These are phyloP conservation scores for Oophaga pumilio DNA, from an alignment of 2,113 vertebrate genomes.

Conservation along the genomic window DNA sequence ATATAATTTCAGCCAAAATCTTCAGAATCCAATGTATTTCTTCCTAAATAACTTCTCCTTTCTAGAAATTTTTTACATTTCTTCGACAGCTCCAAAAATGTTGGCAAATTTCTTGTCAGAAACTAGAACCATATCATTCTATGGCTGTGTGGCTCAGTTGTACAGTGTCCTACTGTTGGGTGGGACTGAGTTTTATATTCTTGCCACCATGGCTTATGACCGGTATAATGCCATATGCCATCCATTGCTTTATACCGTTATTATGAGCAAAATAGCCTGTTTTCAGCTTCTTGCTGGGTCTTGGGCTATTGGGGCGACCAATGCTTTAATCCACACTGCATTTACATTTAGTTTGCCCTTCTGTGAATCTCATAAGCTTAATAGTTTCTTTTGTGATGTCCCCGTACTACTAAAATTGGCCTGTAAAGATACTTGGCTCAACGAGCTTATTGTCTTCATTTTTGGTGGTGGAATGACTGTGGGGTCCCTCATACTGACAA, in stretches of 20 bases:
- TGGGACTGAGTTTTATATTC: slow-evolving; percentile 35
- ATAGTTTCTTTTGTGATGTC: slow-evolving; percentile 50
- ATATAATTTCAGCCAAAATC: not conserved
- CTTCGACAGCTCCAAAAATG: slow-evolving; percentile 24
- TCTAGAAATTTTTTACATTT: slow-evolving; percentile 45
- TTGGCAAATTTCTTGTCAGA: not conserved
- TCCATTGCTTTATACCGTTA: slow-evolving; percentile 19
- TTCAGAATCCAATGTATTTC: slow-evolving; percentile 49
- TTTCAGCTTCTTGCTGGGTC: slow-evolving; percentile 16
- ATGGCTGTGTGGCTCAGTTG: slow-evolving; percentile 37
- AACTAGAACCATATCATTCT: slow-evolving; percentile 1
- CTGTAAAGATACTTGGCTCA: slow-evolving; percentile 29
- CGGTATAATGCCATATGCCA: slow-evolving; percentile 49
- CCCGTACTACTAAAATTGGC: slow-evolving; percentile 30
- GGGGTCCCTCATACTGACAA: not conserved
- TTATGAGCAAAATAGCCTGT: slow-evolving; percentile 39
- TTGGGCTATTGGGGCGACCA: slow-evolving; percentile 9
- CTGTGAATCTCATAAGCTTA: slow-evolving; percentile 27
- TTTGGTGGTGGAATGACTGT: slow-evolving; percentile 3
- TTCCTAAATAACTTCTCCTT: slow-evolving; percentile 40
- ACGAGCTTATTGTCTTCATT: slow-evolving; percentile 33
- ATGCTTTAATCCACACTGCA: slow-evolving; percentile 25
- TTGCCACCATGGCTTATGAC: slow-evolving; percentile 49
- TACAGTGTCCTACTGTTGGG: slow-evolving; percentile 17
- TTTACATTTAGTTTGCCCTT: slow-evolving; percentile 22